Base-by-base conservation (phyloP, 2,797 vertebrate genomes). In the Selene dorsalis region DNA sequence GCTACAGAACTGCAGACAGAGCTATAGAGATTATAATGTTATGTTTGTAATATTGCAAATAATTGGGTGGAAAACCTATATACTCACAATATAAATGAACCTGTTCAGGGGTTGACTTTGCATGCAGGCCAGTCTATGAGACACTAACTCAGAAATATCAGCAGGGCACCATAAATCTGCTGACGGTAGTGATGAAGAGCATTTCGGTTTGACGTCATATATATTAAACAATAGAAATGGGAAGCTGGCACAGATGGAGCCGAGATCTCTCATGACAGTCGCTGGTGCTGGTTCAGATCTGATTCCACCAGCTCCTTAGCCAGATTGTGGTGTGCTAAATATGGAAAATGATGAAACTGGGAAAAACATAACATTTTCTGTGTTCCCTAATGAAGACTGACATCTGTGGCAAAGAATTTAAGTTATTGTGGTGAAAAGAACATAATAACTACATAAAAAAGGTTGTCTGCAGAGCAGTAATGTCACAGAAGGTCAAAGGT, bases 171-270 rank as follows among this genome's bases (percentile, higher is more conserved):
- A 14, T 38, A 41, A 24, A 69, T 56, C 18, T 30, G 69, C 30
- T 48, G 57, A 60, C 59, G 64, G 39, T 4, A n/a, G 24, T 28
- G 39, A 59, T 30, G 50, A 56, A 16, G 57, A 75, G 13, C 9
- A 56, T 39, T 61, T 74, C 16, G 53, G 22, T 56, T 5, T 52
- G 43, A 59, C 6, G 7, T 30, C 58, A 52, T 17, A 18, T n/a
- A 12, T 20, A 58, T 38, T 2, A 9, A 24, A 24, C 38, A 58
- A 43, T 9, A 48, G 14, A 60, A 71, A 32, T 18, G 13, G 56
- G 50, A 38, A 66, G n/a, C 14, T 30, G 13, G 48, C 75, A 65
- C 78, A 79, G 78, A 86, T 80, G 84, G 67, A 69, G 47, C 57
- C 60, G 12, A 43, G 56, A 63, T 65, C 55, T 69, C 32, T 69